Percentiles rank a stretch among this genome's conserved stretches.
Conservation (phyloP, 2,797 vertebrate genomes). For the Anas flavirostris region DNA sequence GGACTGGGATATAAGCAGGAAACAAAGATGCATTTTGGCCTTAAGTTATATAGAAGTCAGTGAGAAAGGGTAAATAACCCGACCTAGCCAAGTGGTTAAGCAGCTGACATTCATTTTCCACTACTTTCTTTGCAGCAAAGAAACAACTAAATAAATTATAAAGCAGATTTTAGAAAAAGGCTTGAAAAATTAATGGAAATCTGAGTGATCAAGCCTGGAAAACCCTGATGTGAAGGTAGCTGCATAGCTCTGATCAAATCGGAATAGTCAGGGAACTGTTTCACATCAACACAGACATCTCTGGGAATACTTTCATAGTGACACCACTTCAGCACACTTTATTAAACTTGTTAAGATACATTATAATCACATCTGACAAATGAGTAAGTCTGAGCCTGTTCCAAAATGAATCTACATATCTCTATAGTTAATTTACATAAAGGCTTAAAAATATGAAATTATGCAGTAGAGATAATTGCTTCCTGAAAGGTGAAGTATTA, state of each 20-base stretch:
- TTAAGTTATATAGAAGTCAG: not conserved
- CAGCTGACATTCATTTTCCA: not conserved
- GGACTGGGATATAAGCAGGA: not conserved
- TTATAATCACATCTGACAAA: constrained; percentile 60
- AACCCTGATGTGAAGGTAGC: constrained; percentile 6
- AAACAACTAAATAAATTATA: constrained; percentile 69
- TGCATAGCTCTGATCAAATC: constrained; percentile 49
- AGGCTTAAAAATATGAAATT: constrained; percentile 31
- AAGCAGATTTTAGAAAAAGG: constrained; percentile 60
- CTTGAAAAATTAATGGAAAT: constrained; percentile 71
- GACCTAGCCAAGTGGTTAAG: constrained; percentile 2
- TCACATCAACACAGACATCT: constrained; percentile 26
- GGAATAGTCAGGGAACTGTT: constrained; percentile 25
- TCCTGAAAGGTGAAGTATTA: constrained; percentile 5
- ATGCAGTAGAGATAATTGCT: not conserved
- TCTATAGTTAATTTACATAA: not conserved
- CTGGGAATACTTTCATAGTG: constrained; percentile 38
- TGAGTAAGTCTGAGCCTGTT: constrained; percentile 8
- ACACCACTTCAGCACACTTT: constrained; percentile 23
- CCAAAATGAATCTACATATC: not conserved
- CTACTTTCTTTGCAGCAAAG: constrained; percentile 43
- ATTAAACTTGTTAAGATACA: constrained; percentile 41
- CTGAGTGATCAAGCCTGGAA: constrained; percentile 43
- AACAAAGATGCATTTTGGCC: not conserved
- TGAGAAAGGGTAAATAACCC: not conserved